A percentile compares a stretch with the other conserved stretches of the same genome.
phyloP scores from a whole-genome alignment of 2,797 vertebrate species.

The Melopsittacus undulatus region DNA sequence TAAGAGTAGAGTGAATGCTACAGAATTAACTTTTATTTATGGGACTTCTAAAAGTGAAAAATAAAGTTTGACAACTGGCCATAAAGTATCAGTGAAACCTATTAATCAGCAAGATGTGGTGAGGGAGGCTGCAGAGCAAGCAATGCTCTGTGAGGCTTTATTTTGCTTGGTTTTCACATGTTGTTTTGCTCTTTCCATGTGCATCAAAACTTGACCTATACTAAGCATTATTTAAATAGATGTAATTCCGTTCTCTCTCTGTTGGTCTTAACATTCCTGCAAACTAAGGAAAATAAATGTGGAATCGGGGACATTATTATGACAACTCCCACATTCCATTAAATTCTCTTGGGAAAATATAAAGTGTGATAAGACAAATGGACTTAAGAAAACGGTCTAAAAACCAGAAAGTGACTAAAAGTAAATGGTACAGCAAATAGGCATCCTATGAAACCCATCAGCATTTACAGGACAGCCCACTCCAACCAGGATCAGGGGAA shows the following conservation, averaged over 20 bases:
- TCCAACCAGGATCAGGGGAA: fast-evolving
- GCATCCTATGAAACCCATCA: not conserved
- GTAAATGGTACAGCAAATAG: not conserved
- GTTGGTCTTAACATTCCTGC: not conserved
- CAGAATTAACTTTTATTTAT: not conserved
- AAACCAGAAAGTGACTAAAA: not conserved
- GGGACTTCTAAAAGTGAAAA: not conserved
- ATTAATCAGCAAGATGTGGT: not conserved
- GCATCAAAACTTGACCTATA: not conserved
- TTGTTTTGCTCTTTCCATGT: not conserved
- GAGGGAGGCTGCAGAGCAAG: not conserved
- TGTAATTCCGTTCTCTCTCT: not conserved
- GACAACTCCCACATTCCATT: constrained; percentile 35
- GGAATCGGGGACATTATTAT: not conserved
- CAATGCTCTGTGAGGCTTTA: not conserved
- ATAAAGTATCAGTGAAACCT: not conserved
- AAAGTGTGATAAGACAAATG: not conserved
- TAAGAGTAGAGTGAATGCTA: not conserved
- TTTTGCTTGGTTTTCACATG: not conserved
- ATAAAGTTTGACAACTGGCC: not conserved
- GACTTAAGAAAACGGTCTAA: not conserved
- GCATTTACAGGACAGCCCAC: fast-evolving
- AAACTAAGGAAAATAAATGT: constrained; percentile 48
- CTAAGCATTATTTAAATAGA: not conserved
- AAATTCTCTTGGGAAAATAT: constrained; percentile 31